Evolutionary conservation across 2,888 invertebrate species (phyloP).

Genomic region (Tetramorium bicarinatum): DNA sequence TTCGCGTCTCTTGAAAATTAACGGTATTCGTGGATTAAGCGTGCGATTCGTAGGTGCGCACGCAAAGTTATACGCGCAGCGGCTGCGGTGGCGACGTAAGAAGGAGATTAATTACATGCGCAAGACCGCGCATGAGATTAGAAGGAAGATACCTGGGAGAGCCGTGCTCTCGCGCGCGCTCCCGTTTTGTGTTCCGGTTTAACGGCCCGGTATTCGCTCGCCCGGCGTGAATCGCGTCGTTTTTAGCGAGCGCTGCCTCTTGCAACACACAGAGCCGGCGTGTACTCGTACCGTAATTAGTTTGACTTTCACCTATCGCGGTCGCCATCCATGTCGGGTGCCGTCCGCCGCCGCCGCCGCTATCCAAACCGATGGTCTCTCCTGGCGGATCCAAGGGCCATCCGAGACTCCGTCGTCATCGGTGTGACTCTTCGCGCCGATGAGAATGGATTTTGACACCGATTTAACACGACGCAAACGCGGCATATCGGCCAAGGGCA

Average conservation of each 20-base stretch:
- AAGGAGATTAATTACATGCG: background rate
- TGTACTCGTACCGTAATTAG: constrained; percentile 74
- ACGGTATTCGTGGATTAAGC: background rate
- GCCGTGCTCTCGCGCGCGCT: background rate
- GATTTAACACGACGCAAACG: background rate
- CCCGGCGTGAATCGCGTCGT: constrained; percentile 38
- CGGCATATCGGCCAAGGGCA: constrained; percentile 42
- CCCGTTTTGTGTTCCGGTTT: constrained; percentile 44
- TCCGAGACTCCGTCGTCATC: background rate
- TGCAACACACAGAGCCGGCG: constrained; percentile 21
- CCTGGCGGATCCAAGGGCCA: no score
- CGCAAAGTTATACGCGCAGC: background rate
- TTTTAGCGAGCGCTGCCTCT: constrained; percentile 3
- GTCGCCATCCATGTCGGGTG: constrained; percentile 27
- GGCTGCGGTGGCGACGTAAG: background rate
- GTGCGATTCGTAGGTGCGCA: background rate
- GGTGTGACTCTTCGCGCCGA: background rate
- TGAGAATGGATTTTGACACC: constrained; percentile 19
- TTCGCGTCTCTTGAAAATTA: background rate
- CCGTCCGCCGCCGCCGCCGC: background rate
- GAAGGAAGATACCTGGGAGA: background rate
- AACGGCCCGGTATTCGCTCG: constrained; percentile 28
- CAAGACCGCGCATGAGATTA: constrained; percentile 26
- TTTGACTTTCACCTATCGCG: constrained; percentile 77
- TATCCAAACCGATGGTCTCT: background rate